Base-by-base conservation (phyloP, 2,113 vertebrate genomes). In the Neolamprologus falcicula region DNA sequence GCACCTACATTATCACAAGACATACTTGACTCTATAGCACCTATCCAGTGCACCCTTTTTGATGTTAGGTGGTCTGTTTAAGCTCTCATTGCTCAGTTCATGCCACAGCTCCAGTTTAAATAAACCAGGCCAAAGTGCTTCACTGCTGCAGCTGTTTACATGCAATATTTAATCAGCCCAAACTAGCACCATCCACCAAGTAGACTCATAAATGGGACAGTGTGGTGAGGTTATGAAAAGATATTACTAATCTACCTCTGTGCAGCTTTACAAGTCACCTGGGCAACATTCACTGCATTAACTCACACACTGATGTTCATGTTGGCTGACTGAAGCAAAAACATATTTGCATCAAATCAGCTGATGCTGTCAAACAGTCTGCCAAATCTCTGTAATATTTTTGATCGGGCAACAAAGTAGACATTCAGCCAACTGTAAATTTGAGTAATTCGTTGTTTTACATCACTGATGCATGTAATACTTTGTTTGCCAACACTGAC, bases 351-450 rank as follows among this genome's bases (percentile, higher is more conserved):
- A 71, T 28, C 54, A 81, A 87, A 90, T 50, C 82, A 63, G 90
- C 85, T 90, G 86, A 88, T 52, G 28, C 54, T 47, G 40, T 84
- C 66, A 55, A 57, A 88, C 54, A 81, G 47, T 19, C 83, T 89
- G 91, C 91, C 88, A 92, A 87, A 88, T 37, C 78, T 53, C 76
- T 45, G 85, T 90, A 82, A 82, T 90, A 86, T 89, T 83, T 88
- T 83, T 88, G 50, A 86, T 86, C 24, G 81, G 40, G 37, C 55
- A 11, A 83, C 17, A 83, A 80, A 50, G 59, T 2, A 19, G 61
- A 86, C 31, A 87, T 37, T 28, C 24, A 79, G 80, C 90, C 88
- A 90, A 61, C 21, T 76, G 59, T 68, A 33, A 83, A 87, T 83
- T 45, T 66, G 86, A 90, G 61, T 66, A 71, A 84, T 81, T 90